These are phyloP conservation scores for Hestina assimilis DNA, from an alignment of 1,140 invertebrate genomes.

Conservation along the genomic window DNA sequence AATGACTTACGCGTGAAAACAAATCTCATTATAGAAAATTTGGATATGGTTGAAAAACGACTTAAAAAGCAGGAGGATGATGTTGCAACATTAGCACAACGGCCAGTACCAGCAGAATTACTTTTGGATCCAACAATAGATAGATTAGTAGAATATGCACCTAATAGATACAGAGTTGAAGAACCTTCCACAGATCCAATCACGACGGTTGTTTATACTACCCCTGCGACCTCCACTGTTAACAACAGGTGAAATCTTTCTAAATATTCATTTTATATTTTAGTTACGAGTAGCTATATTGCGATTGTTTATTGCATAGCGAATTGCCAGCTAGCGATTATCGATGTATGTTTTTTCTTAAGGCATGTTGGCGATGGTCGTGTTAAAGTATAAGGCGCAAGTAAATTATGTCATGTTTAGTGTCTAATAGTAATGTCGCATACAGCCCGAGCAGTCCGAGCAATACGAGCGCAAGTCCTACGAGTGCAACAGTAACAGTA, in stretches of 20 bases:
- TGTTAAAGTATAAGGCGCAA: background rate
- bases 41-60: slow-evolving; percentile 90
- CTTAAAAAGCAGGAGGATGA: slow-evolving; percentile 91
- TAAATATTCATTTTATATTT: slow-evolving; percentile 32
- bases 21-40: slow-evolving; percentile 92
- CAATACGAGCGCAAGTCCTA: slow-evolving; percentile 42
- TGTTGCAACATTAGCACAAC: slow-evolving; percentile 84
- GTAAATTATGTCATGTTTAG: slow-evolving; percentile 7
- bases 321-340: slow-evolving; percentile 5
- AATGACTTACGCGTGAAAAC: slow-evolving; percentile 89
- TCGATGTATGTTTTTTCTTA: too few relatives aligned
- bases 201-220: slow-evolving; percentile 62
- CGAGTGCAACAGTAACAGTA: slow-evolving; percentile 45
- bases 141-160: slow-evolving; percentile 86
- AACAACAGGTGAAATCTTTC: slow-evolving; percentile 66
- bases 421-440: slow-evolving; percentile 62
- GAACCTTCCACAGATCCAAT: slow-evolving; percentile 59
- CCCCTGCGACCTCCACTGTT: slow-evolving; percentile 40
- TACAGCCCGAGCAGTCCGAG: slow-evolving; percentile 61
- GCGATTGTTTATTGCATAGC: slow-evolving; percentile 26
- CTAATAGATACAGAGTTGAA: slow-evolving; percentile 79
- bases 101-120: slow-evolving; percentile 85
- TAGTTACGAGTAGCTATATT: slow-evolving; percentile 25
- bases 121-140: slow-evolving; percentile 88
- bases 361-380: too few relatives aligned